Percentiles rank a stretch among this genome's conserved stretches.
phyloP scores from a whole-genome alignment of 2,797 vertebrate genomes.

The Tamandua tetradactyla region DNA sequence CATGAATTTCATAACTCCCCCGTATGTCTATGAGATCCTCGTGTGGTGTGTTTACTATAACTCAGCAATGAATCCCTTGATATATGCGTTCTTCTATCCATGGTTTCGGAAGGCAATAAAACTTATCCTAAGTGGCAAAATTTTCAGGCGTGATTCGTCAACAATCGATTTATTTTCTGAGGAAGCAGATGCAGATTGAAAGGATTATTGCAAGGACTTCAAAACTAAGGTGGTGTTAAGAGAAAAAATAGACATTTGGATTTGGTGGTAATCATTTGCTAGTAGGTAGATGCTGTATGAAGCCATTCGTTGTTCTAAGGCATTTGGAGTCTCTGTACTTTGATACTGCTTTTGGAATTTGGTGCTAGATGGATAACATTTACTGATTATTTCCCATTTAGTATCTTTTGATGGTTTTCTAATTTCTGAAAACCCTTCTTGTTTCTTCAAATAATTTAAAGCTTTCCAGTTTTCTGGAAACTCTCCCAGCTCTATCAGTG shows the following conservation, averaged over 20 bases:
- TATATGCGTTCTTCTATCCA: conserved; percentile 86
- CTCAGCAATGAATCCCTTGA: conserved; percentile 84
- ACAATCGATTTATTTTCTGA: conserved; percentile 76
- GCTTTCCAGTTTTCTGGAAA: not conserved
- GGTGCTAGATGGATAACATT: not conserved
- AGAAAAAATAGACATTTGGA: not conserved
- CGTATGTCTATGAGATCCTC: conserved; percentile 76
- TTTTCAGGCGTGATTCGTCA: conserved; percentile 78
- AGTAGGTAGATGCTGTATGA: not conserved
- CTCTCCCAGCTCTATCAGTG: not conserved
- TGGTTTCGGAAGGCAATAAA: conserved; percentile 84
- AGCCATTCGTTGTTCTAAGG: not conserved
- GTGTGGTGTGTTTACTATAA: conserved; percentile 85
- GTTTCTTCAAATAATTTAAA: conserved; percentile 37
- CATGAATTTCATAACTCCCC: conserved; percentile 66
- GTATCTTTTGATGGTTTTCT: not conserved
- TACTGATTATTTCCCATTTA: not conserved
- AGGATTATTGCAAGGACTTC: not conserved
- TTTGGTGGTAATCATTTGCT: not conserved
- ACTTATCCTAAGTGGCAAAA: conserved; percentile 73
- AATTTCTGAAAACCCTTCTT: not conserved
- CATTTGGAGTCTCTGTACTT: not conserved
- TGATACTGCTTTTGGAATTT: not conserved
- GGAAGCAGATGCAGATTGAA: conserved; percentile 63
- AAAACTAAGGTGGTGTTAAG: not conserved